A percentile compares a stretch with the other conserved stretches of the same genome.
Conservation (phyloP, 1,140 invertebrate genomes). For the Plectrocnemia conspersa region DNA sequence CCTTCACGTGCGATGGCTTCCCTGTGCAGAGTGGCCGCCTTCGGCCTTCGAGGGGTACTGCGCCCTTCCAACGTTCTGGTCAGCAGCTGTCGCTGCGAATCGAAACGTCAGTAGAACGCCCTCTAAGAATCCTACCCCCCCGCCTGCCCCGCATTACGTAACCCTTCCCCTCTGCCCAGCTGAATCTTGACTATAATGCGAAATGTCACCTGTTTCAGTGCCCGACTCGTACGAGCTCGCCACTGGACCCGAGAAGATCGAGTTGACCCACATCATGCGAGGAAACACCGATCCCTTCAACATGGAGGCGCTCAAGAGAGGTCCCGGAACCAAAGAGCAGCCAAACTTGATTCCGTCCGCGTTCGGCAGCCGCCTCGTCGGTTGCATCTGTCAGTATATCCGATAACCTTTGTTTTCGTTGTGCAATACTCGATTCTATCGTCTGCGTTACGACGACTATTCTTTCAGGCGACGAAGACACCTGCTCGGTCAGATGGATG, state of each 20-base stretch:
- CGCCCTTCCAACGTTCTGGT: too few species aligned
- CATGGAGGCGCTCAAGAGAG: conserved; percentile 73
- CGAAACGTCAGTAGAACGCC: too few species aligned
- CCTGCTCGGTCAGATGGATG: conserved; percentile 85
- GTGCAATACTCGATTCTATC: conserved; percentile 1
- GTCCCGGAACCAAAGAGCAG: conserved; percentile 74
- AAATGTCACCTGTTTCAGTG: too few species aligned
- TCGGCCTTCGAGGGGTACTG: too few species aligned
- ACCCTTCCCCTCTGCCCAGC: too few species aligned
- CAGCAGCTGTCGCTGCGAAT: too few species aligned
- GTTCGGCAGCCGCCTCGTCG: conserved; percentile 83
- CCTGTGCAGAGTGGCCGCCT: too few species aligned
- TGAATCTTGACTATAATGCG: too few species aligned
- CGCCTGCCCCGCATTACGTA: too few species aligned
- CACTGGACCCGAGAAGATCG: conserved; percentile 86
- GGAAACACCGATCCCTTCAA: conserved; percentile 92
- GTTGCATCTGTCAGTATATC: conserved; percentile 78
- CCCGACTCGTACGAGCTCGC: conserved; percentile 86
- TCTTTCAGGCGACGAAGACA: conserved; percentile 74
- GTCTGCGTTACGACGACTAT: background rate
- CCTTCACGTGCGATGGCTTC: too few species aligned
- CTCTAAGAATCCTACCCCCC: too few species aligned
- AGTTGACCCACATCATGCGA: conserved; percentile 74
- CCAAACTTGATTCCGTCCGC: conserved; percentile 89
- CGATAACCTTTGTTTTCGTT: background rate